Evolutionary conservation across 2,888 invertebrate species (phyloP).

Genomic region (Neria commutata): DNA sequence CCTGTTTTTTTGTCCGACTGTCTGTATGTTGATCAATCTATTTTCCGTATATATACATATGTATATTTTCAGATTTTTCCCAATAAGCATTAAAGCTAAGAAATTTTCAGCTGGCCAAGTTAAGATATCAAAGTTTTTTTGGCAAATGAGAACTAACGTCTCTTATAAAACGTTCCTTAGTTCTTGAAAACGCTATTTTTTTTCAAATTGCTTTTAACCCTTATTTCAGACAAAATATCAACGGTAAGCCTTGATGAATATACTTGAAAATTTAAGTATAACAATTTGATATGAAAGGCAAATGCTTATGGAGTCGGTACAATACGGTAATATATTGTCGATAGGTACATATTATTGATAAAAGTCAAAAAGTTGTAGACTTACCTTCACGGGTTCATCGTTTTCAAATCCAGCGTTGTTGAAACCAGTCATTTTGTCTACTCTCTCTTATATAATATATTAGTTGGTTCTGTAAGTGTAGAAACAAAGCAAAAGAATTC

Average conservation of each 20-base stretch:
- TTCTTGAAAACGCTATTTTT: neutral
- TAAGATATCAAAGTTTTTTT: too few relatives aligned
- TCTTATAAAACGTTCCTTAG: neutral
- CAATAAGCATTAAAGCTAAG: neutral
- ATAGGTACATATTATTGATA: too few relatives aligned
- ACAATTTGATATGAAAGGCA: too few relatives aligned
- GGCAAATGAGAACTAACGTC: too few relatives aligned
- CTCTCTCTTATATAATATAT: neutral
- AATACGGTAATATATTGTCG: too few relatives aligned
- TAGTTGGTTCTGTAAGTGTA: neutral
- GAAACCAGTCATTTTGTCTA: slow-evolving; percentile 55
- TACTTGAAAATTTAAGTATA: too few relatives aligned
- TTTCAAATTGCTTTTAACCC: neutral
- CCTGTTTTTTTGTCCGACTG: too few relatives aligned
- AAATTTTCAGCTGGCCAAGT: neutral
- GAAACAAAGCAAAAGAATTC: neutral
- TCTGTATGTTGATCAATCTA: too few relatives aligned
- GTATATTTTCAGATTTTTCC: neutral
- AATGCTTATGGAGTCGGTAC: too few relatives aligned
- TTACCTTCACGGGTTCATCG: slow-evolving; percentile 61
- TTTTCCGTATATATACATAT: neutral
- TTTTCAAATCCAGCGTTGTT: slow-evolving; percentile 59
- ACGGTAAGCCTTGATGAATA: too few relatives aligned
- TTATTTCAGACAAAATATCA: too few relatives aligned
- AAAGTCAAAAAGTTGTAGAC: too few relatives aligned